Evolutionary conservation across 2,888 invertebrate genomes (phyloP), one percentile per base, ranked within the genome.

Genomic region (Sericinus montela): DNA sequence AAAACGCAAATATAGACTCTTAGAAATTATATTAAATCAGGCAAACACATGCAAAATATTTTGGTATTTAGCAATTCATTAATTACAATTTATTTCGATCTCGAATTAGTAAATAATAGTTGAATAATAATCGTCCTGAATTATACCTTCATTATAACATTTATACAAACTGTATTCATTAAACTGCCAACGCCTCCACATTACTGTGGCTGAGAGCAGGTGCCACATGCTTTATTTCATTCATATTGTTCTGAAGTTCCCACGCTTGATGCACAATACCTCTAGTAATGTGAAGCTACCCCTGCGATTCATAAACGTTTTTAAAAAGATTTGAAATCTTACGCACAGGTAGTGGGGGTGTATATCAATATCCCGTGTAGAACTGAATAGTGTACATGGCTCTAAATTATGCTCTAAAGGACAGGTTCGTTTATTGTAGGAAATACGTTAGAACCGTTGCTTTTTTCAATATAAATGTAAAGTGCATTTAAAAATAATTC

Each of bases 381-480:
- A n/a, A n/a, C n/a, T n/a, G n/a, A n/a, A n/a, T 35, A 44, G 29
- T 38, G 44, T 10, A 13, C 23, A n/a, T n/a, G n/a, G n/a, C n/a
- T n/a, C 32, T 7, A 44, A 37, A 19, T 40, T 45, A 10, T 40
- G 10, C n/a, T 23, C 10, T 49, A 45, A 28, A 45, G 25, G 39
- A 38, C 42, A 40, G 44, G 19, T 51, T 50, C 28, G 40, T 37
- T 40, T 29, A 46, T 60, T 61, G 54, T 60, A 60, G 55, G 58
- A 70, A 73, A 69, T 79, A 76, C 80, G 80, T 80, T 83, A 74
- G 64, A 75, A 72, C 76, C 76, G 77, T 80, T 45, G 40, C 41
- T 39, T 8, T 32, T 30, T n/a, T n/a, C n/a, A n/a, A n/a, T n/a
- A n/a, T n/a, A n/a, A n/a, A n/a, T n/a, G n/a, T n/a, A n/a, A n/a